phyloP scores from a whole-genome alignment of 2,888 invertebrate genomes.

The Stegophylla sp. region DNA sequence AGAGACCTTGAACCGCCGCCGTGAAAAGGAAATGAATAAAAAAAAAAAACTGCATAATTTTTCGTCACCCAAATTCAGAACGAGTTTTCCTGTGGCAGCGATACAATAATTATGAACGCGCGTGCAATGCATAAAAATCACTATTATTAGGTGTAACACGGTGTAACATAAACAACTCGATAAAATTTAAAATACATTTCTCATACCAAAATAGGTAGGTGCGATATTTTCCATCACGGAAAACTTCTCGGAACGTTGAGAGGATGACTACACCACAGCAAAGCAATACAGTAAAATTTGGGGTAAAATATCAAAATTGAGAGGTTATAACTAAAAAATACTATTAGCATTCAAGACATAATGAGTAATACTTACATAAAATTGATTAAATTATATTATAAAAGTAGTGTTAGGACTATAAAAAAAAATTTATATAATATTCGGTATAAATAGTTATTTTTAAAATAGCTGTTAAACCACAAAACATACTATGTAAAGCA shows the following conservation, averaged over 20 bases:
- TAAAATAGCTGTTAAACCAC: too few species aligned
- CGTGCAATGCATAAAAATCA: constrained; percentile 1
- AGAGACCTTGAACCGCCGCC: constrained; percentile 49
- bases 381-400: too few species aligned
- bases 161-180: not conserved
- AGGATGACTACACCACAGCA: too few species aligned
- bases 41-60: constrained; percentile 24
- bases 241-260: not conserved
- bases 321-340: too few species aligned
- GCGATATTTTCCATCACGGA: not conserved
- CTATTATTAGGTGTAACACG: not conserved
- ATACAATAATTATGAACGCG: not conserved
- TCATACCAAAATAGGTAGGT: not conserved
- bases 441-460: too few species aligned
- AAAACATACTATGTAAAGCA: too few species aligned
- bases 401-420: too few species aligned
- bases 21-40: constrained; percentile 27
- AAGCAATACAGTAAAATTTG: too few species aligned
- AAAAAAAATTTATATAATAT: too few species aligned
- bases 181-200: constrained; percentile 29
- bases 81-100: not conserved
- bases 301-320: too few species aligned
- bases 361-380: too few species aligned
- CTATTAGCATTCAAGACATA: too few species aligned
- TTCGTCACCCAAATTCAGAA: constrained; percentile 9